Evolutionary conservation across 2,888 invertebrate species (phyloP).

Genomic region (Rhagophthalmus giganteus): DNA sequence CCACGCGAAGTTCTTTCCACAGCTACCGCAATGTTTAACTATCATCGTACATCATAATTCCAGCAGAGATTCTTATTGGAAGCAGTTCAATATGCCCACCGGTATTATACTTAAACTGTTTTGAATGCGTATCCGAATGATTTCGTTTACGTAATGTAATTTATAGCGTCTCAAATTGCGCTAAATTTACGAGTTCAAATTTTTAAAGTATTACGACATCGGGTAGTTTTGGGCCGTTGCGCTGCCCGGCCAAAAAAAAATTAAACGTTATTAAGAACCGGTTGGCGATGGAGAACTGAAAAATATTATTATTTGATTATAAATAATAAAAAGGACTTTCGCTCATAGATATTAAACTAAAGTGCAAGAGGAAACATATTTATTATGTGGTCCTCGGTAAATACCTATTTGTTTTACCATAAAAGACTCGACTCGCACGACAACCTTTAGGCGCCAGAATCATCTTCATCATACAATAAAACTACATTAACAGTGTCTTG

Average conservation of each 20-base stretch:
- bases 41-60: conserved; percentile 48
- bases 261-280: conserved; percentile 21
- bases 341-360: conserved; percentile 30
- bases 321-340: conserved; percentile 29
- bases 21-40: conserved; percentile 45
- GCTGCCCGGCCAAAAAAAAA: too few species aligned
- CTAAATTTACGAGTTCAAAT: conserved; percentile 22
- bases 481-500: conserved; percentile 14
- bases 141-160: conserved; percentile 24
- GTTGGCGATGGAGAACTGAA: conserved; percentile 14
- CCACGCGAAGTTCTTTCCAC: conserved; percentile 44
- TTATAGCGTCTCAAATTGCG: conserved; percentile 22
- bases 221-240: background rate
- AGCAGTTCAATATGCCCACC: conserved; percentile 43
- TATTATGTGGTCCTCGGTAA: conserved; percentile 38
- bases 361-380: conserved; percentile 39
- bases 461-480: conserved; percentile 43
- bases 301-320: conserved; percentile 15
- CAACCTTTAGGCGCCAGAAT: conserved; percentile 46
- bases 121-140: conserved; percentile 22
- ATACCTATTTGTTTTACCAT: conserved; percentile 42
- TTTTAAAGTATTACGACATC: conserved; percentile 12
- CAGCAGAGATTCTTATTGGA: conserved; percentile 44
- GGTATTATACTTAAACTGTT: conserved; percentile 40
- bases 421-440: conserved; percentile 42